Conservation (phyloP, 2,888 invertebrate genomes). For the Nomada ruficornis region DNA sequence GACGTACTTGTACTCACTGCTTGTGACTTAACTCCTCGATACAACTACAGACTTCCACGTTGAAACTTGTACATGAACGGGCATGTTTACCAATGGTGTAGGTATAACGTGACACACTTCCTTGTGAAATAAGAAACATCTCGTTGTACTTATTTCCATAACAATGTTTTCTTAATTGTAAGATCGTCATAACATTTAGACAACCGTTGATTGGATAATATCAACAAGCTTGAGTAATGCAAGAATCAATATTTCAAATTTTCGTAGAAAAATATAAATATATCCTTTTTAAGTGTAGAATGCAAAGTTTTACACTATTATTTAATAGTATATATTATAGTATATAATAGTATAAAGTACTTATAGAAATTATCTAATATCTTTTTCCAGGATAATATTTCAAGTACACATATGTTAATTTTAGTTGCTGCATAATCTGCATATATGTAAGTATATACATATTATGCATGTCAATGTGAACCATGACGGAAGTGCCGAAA, state of each 20-base stretch:
- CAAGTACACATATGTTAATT: too few relatives aligned
- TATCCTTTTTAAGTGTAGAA: too few relatives aligned
- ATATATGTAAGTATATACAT: background rate
- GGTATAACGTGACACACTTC: background rate
- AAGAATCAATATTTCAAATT: too few relatives aligned
- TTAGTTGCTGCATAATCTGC: background rate
- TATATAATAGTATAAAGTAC: too few relatives aligned
- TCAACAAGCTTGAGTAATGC: background rate
- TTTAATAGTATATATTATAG: too few relatives aligned
- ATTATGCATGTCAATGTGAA: background rate
- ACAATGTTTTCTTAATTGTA: conserved; percentile 1
- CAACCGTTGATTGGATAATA: background rate
- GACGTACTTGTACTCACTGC: background rate
- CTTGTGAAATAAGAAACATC: conserved; percentile 16
- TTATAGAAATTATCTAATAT: too few relatives aligned
- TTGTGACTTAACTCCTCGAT: background rate
- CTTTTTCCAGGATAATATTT: too few relatives aligned
- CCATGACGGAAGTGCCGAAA: background rate
- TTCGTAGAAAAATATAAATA: too few relatives aligned
- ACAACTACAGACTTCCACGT: background rate
- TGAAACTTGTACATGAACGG: background rate
- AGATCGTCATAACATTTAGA: background rate
- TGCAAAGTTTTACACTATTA: too few relatives aligned
- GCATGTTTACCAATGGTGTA: background rate
- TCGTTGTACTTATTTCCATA: conserved; percentile 12